phyloP scores from a whole-genome alignment of 2,888 invertebrate genomes.

The Coelinius sp. region DNA sequence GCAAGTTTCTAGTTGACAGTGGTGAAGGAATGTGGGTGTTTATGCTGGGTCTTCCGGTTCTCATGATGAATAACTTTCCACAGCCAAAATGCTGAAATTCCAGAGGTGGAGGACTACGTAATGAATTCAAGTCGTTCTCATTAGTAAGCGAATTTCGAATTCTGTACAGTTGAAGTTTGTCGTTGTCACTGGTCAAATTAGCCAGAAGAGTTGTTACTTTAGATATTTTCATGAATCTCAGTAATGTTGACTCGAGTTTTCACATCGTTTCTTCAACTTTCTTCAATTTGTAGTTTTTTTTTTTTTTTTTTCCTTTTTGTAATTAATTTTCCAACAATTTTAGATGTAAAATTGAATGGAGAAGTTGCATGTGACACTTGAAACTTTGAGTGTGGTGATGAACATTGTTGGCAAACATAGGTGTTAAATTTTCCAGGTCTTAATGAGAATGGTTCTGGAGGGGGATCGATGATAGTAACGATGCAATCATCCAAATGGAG shows the following conservation, averaged over 20 bases:
- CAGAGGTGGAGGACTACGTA: background rate
- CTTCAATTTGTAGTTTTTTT: background rate
- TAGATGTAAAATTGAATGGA: background rate
- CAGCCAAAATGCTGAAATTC: background rate
- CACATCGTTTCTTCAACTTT: background rate
- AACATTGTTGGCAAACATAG: slow-evolving; percentile 3
- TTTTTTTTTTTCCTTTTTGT: background rate
- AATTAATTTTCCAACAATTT: background rate
- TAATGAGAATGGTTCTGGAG: background rate
- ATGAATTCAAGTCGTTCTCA: background rate
- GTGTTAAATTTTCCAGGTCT: background rate
- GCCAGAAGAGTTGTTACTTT: background rate
- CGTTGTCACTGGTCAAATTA: background rate
- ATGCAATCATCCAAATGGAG: slow-evolving; percentile 57
- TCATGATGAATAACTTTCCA: background rate
- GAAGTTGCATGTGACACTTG: background rate
- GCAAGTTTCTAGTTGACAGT: background rate
- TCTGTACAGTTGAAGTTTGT: background rate
- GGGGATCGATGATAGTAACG: slow-evolving; percentile 43
- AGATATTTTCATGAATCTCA: background rate
- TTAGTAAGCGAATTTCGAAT: background rate
- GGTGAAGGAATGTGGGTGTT: background rate
- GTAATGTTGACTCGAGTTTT: background rate
- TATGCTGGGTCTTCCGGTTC: background rate
- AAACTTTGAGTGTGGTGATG: slow-evolving; percentile 24